A percentile compares a stretch with the other conserved stretches of the same genome.
phyloP scores from a whole-genome alignment of 1,140 invertebrate species.

The Drosophila tsacasi region DNA sequence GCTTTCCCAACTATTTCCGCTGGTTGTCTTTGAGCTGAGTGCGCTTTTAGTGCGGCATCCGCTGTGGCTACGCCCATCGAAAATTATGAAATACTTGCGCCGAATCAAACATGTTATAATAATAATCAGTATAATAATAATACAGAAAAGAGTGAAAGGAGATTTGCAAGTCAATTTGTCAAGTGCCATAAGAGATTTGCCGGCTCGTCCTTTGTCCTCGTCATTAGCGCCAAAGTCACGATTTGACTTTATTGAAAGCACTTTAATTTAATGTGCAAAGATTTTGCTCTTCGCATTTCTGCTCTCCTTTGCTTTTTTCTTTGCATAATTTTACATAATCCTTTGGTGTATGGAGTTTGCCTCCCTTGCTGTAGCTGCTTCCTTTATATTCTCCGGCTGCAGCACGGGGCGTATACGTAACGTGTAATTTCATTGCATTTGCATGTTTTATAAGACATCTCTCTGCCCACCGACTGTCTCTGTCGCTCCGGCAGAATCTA shows the following conservation, averaged over 20 bases:
- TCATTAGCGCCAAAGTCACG: conserved; percentile 80
- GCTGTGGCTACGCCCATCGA: conserved; percentile 47
- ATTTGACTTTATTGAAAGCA: conserved; percentile 83
- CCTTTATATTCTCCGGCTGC: conserved; percentile 39
- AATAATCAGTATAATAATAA: conserved; percentile 26
- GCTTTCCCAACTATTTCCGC: conserved; percentile 66
- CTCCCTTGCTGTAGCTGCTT: conserved; percentile 7
- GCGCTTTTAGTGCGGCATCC: conserved; percentile 78
- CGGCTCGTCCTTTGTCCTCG: conserved; percentile 36
- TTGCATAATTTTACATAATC: conserved; percentile 82
- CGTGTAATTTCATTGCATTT: conserved; percentile 82
- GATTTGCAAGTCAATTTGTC: conserved; percentile 83
- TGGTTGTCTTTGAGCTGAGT: conserved; percentile 80
- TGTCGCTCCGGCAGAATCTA: conserved; percentile 46
- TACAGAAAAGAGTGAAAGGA: conserved; percentile 33
- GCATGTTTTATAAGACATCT: conserved; percentile 70
- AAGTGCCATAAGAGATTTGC: conserved; percentile 52
- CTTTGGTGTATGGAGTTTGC: conserved; percentile 55
- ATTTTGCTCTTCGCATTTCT: conserved; percentile 53
- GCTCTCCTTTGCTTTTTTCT: conserved; percentile 18
- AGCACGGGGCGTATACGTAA: conserved; percentile 76
- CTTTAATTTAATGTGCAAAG: conserved; percentile 82
- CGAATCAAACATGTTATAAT: conserved; percentile 43
- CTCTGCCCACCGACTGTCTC: background rate
- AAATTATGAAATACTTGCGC: conserved; percentile 66